Evolutionary conservation across 2,113 vertebrate genomes (phyloP).

Genomic region (Eidolon helvum): DNA sequence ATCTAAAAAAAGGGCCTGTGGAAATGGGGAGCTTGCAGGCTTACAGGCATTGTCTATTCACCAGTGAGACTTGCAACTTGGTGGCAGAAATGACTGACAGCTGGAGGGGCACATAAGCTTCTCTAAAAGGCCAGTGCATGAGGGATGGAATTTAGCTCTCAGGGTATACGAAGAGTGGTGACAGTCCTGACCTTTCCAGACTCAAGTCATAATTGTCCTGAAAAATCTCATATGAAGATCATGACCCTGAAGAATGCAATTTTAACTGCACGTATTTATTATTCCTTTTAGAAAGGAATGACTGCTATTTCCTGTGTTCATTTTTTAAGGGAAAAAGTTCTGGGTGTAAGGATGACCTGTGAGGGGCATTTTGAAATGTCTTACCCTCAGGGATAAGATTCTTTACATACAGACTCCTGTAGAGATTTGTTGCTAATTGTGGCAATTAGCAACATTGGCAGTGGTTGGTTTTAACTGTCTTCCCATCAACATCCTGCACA

Average conservation of each 20-base stretch:
- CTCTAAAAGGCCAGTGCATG: neutral
- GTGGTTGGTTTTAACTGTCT: neutral
- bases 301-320: conserved; percentile 53
- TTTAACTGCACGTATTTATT: neutral
- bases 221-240: neutral
- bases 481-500: neutral
- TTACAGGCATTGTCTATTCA: neutral
- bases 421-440: conserved; percentile 1
- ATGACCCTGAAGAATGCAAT: neutral
- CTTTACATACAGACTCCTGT: neutral
- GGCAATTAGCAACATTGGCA: neutral
- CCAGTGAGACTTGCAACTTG: rapidly evolving
- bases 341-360: neutral
- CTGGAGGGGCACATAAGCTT: neutral
- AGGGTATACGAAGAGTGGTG: neutral
- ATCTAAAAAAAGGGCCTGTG: neutral
- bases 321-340: neutral
- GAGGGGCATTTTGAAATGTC: neutral
- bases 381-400: neutral
- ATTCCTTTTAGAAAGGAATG: conserved; percentile 46
- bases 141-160: neutral
- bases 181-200: neutral
- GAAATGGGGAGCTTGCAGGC: neutral
- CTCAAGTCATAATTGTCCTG: neutral
- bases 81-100: neutral